phyloP scores from a whole-genome alignment of 2,888 invertebrate genomes.

The Maniola hyperantus region DNA sequence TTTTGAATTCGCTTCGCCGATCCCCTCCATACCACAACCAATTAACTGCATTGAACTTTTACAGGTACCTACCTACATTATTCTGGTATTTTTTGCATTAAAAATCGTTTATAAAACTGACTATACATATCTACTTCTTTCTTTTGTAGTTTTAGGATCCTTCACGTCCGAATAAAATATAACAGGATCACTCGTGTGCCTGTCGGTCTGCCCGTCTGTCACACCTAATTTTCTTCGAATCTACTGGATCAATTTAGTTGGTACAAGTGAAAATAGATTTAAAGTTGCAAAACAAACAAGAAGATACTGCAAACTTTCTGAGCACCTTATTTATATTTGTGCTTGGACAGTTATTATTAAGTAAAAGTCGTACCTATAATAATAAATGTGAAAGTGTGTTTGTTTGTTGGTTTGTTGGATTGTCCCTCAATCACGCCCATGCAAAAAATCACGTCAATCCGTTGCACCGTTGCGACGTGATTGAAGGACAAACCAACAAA shows the following conservation, averaged over 20 bases:
- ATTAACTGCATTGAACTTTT: constrained; percentile 27
- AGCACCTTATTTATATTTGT: background rate
- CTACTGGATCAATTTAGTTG: too few species aligned
- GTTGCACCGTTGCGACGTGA: too few species aligned
- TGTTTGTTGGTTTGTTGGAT: too few species aligned
- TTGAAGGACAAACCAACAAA: too few species aligned
- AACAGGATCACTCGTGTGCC: too few species aligned
- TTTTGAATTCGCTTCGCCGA: constrained; percentile 29
- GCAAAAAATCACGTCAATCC: too few species aligned
- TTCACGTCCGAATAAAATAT: too few species aligned
- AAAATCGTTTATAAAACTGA: constrained; percentile 3
- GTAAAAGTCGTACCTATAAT: background rate
- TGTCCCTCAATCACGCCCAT: too few species aligned
- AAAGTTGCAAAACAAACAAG: constrained; percentile 4
- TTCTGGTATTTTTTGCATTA: constrained; percentile 14
- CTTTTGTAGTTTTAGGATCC: background rate
- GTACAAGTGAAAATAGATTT: constrained; percentile 7
- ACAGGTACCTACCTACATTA: too few species aligned
- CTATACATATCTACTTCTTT: background rate
- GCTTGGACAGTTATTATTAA: background rate
- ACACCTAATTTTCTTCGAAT: too few species aligned
- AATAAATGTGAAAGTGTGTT: too few species aligned
- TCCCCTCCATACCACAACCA: constrained; percentile 28
- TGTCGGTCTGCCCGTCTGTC: too few species aligned
- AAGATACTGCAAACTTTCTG: background rate